phyloP scores from a whole-genome alignment of 92 coral and sea anemone species.

The Zoanthus solanderi region DNA sequence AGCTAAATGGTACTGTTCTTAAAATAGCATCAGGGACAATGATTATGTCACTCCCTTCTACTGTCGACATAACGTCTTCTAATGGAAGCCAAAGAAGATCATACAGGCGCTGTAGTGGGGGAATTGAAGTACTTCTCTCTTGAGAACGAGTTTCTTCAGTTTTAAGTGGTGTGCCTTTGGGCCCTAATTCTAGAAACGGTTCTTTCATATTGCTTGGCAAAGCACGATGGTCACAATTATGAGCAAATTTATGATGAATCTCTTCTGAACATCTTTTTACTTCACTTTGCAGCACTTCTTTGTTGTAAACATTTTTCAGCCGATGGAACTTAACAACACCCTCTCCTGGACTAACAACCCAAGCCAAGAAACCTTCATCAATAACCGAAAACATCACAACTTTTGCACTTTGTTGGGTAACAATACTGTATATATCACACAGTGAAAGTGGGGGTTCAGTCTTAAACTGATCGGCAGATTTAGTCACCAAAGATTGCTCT shows the following conservation, averaged over 20 bases:
- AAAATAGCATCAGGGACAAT: constrained; percentile 72
- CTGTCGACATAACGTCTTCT: constrained; percentile 48
- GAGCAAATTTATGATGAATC: constrained; percentile 54
- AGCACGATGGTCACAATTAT: constrained; percentile 82
- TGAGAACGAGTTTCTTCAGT: background rate
- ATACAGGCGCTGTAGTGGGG: constrained; percentile 76
- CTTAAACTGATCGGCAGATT: background rate
- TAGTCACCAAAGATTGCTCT: constrained; percentile 15
- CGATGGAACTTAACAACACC: constrained; percentile 77
- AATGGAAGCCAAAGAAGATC: constrained; percentile 69
- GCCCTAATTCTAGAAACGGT: background rate
- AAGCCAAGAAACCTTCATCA: constrained; percentile 69
- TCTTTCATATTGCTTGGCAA: constrained; percentile 53
- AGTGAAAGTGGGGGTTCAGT: constrained; percentile 66
- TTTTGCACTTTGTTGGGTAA: constrained; percentile 59
- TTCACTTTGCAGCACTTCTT: constrained; percentile 54
- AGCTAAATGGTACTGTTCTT: constrained; percentile 73
- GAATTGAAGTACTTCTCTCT: background rate
- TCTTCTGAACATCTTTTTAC: constrained; percentile 72
- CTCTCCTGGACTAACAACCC: constrained; percentile 79
- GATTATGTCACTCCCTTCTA: constrained; percentile 44
- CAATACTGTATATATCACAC: constrained; percentile 60
- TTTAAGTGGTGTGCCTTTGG: constrained; percentile 3
- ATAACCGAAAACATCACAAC: constrained; percentile 70
- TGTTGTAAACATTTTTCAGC: constrained; percentile 68